Conservation (phyloP, 2,797 vertebrate species). For the Odontamblyopus rebecca region DNA sequence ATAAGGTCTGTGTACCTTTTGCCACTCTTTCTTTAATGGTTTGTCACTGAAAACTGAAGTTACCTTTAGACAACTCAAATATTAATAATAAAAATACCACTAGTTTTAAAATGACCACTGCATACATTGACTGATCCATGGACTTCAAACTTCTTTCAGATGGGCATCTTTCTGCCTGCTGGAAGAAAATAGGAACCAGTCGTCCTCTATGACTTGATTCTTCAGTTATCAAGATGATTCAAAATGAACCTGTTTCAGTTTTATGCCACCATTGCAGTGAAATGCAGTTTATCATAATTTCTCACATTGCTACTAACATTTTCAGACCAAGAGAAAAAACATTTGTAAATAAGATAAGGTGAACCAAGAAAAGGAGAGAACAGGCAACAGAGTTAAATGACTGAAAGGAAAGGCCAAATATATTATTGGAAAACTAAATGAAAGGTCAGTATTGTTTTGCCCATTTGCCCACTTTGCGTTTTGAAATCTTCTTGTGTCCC, state of each 20-base stretch:
- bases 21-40: constrained; percentile 41
- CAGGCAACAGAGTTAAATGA: background rate
- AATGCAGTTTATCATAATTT: background rate
- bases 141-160: background rate
- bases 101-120: background rate
- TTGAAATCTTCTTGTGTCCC: constrained; percentile 46
- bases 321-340: background rate
- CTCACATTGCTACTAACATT: background rate
- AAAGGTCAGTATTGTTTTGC: constrained; percentile 33
- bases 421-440: constrained; percentile 6
- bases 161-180: background rate
- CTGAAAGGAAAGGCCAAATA: background rate
- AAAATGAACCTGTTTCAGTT: background rate
- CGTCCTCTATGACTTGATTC: background rate
- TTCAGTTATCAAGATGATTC: background rate
- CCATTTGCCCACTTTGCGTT: constrained; percentile 61
- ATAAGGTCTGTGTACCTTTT: constrained; percentile 25
- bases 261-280: background rate
- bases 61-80: background rate
- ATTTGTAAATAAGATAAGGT: background rate
- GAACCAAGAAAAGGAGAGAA: background rate
- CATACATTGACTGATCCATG: background rate
- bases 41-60: constrained; percentile 35
- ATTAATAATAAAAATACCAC: background rate
- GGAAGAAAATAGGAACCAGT: background rate